Conservation (phyloP, 2,797 vertebrate species). For the Heliangelus exortis region DNA sequence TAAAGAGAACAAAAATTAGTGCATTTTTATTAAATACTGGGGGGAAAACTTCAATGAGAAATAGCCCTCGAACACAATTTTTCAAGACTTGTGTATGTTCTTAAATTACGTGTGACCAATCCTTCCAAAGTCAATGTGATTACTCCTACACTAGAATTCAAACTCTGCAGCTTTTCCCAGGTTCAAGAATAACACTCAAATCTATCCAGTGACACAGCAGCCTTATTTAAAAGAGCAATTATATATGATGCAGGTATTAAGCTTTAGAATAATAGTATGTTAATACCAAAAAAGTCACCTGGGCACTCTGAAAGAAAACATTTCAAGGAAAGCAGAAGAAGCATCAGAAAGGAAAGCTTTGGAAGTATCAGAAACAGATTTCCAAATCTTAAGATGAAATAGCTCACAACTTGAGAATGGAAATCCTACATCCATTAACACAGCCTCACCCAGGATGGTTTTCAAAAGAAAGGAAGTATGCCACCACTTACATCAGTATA, state of each 20-base stretch:
- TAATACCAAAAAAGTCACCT: not conserved
- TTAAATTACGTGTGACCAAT: constrained; percentile 20
- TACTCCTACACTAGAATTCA: not conserved
- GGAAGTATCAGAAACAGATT: not conserved
- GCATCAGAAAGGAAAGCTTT: not conserved
- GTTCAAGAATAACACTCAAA: not conserved
- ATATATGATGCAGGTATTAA: not conserved
- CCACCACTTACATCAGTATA: not conserved
- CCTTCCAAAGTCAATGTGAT: not conserved
- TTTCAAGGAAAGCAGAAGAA: not conserved
- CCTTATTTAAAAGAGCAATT: not conserved
- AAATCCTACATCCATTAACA: not conserved
- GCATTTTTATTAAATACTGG: constrained; percentile 27
- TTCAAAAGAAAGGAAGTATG: not conserved
- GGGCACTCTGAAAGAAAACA: not conserved
- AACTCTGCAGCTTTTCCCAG: not conserved
- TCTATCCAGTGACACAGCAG: not conserved
- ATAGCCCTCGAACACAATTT: constrained; percentile 27
- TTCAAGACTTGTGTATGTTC: not conserved
- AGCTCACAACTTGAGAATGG: not conserved
- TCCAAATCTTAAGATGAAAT: not conserved
- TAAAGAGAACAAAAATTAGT: constrained; percentile 42
- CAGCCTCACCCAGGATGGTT: not conserved
- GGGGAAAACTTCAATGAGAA: not conserved
- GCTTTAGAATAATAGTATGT: not conserved